A percentile compares a stretch with the other conserved stretches of the same genome.
phyloP scores from a whole-genome alignment of 2,797 vertebrate genomes.

The Halcyon chelicuti region DNA sequence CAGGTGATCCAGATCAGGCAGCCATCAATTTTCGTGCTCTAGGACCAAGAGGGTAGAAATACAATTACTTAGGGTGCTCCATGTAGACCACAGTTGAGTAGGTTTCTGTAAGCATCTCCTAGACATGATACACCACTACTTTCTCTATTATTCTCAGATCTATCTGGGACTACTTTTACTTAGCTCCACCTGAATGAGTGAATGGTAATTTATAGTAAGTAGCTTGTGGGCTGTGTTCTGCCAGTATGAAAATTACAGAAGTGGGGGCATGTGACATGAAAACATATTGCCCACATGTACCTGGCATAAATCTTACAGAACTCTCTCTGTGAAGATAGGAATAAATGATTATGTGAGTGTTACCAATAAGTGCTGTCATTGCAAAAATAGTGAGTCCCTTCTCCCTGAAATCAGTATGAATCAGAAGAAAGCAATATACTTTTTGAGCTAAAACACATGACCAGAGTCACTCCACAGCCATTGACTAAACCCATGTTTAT shows the following conservation, averaged over 20 bases:
- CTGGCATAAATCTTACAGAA: background rate
- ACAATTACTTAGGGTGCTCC: background rate
- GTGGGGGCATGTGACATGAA: background rate
- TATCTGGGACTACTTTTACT: background rate
- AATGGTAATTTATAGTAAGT: background rate
- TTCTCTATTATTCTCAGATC: background rate
- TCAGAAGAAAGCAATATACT: background rate
- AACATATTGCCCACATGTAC: background rate
- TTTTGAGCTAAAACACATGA: background rate
- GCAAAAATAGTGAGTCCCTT: slow-evolving; percentile 12
- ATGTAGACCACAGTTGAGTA: background rate
- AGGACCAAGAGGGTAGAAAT: background rate
- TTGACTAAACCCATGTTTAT: background rate
- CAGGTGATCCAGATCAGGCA: background rate
- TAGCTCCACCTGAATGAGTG: background rate
- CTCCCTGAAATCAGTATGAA: background rate
- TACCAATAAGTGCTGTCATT: background rate
- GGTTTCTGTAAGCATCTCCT: background rate
- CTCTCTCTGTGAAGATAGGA: background rate
- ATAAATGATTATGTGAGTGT: background rate
- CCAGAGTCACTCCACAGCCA: background rate
- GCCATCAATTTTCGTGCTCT: background rate
- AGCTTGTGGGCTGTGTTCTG: background rate
- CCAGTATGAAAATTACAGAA: background rate
- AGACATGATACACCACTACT: accelerated